Evolutionary conservation across 2,797 vertebrate species (phyloP), one percentile per base, ranked within the genome.

Genomic region (Mus minutoides): DNA sequence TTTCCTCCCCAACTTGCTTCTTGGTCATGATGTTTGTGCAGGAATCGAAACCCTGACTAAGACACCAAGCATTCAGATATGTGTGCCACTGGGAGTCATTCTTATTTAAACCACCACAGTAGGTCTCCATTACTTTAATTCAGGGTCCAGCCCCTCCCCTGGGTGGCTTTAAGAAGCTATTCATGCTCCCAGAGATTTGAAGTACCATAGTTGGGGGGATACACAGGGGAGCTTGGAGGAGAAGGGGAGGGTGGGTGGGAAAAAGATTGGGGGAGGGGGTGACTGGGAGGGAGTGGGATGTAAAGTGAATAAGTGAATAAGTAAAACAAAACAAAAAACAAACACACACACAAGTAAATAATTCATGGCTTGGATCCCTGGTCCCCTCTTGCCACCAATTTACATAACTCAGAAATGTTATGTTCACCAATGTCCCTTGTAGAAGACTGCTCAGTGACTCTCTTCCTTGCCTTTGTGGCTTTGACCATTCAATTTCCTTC

Each of bases 91-190:
- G 40, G 40, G 40, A 1, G 3, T 14, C 16, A 46, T 67, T n/a
- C 40, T n/a, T 31, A 49, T n/a, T 24, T 49, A 24, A 64, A 84
- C 40, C 37, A 22, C 40, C 40, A 22, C 26, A 3, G 78, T 49
- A 69, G 56, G 52, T 58, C 40, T 49, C 9, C 26, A 4, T 3
- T 4, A 3, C 46, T 67, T 22, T 11, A 16, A 21, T 34, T 46
- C 22, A 43, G 77, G 67, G 67, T 56, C 40, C n/a, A 24, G 21
- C 21, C 16, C 80, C 58, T 69, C 76, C 24, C 64, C 2, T 0
- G 2, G 0, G 46, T 29, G 40, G 19, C 8, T 0, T 14, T n/a
- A n/a, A 34, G 10, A 88, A 52, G 56, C 56, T 21, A 0, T 13
- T 49, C 1, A 0, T 19, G 64, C 7, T n/a, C 67, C 34, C 67